These are phyloP conservation scores for Lepidurus apus DNA, from an alignment of 1,140 invertebrate species.

Conservation along the genomic window DNA sequence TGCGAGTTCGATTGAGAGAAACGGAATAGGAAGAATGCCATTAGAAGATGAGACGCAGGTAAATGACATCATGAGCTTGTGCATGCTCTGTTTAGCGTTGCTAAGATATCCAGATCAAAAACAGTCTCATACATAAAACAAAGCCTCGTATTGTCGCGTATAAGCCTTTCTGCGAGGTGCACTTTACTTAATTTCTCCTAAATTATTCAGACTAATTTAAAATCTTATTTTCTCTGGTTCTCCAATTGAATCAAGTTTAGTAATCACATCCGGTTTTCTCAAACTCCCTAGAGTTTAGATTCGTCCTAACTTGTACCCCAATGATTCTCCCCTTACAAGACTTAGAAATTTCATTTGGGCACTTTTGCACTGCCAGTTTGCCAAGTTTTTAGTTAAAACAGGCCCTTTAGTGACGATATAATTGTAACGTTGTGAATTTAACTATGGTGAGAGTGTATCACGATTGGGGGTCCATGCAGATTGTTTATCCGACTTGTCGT, in stretches of 20 bases:
- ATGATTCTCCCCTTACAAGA: too few species aligned
- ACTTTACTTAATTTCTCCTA: neutral
- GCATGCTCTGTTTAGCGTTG: neutral
- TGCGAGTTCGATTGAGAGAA: neutral
- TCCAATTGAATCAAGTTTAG: too few species aligned
- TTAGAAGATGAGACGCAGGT: slow-evolving; percentile 5
- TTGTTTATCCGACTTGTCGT: slow-evolving; percentile 40
- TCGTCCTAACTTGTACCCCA: too few species aligned
- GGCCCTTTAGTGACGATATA: neutral
- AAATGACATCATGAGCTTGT: neutral
- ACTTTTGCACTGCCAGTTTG: too few species aligned
- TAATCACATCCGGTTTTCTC: too few species aligned
- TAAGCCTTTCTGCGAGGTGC: neutral
- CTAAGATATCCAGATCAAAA: neutral
- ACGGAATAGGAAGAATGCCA: neutral
- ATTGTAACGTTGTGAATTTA: neutral
- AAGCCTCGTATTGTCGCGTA: neutral
- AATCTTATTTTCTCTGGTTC: too few species aligned
- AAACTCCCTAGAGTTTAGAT: too few species aligned
- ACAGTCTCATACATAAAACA: neutral
- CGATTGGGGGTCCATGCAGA: slow-evolving; percentile 31
- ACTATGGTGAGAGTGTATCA: neutral
- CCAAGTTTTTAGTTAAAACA: too few species aligned
- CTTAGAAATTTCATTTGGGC: too few species aligned
- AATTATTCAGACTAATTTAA: too few species aligned